Percentiles rank a stretch among this genome's conserved stretches.
Conservation (phyloP, 2,888 invertebrate species). For the Drosophila phalerata region DNA sequence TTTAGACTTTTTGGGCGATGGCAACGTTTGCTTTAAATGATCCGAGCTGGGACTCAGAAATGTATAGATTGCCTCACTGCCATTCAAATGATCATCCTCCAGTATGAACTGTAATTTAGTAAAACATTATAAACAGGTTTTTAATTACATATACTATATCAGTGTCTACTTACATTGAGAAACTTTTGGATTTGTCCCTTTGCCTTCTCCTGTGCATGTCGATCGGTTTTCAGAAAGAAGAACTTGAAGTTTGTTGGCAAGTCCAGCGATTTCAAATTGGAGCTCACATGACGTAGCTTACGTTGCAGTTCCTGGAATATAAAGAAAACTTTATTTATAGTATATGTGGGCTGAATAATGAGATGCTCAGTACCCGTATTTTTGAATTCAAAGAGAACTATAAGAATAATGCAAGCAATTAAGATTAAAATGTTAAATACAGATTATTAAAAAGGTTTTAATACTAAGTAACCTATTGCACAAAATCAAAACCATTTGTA, state of each 20-base stretch:
- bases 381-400: neutral
- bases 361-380: neutral
- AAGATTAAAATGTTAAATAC: neutral
- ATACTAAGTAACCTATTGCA: too few relatives aligned
- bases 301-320: slow-evolving; percentile 91
- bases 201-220: slow-evolving; percentile 92
- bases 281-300: slow-evolving; percentile 92
- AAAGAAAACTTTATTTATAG: neutral
- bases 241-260: slow-evolving; percentile 94
- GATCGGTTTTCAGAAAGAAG: slow-evolving; percentile 93
- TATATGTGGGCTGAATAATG: neutral
- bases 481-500: too few relatives aligned
- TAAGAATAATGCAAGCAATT: neutral
- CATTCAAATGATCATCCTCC: slow-evolving; percentile 94
- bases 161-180: slow-evolving; percentile 89
- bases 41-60: slow-evolving; percentile 97
- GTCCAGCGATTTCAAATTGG: slow-evolving; percentile 92
- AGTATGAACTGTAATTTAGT: slow-evolving; percentile 89
- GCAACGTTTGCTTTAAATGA: slow-evolving; percentile 92
- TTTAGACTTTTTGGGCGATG: slow-evolving; percentile 93
- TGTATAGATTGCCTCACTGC: slow-evolving; percentile 95
- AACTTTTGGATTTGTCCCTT: slow-evolving; percentile 94
- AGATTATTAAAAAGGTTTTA: neutral
- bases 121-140: neutral
- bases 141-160: too few relatives aligned